Evolutionary conservation across 1,140 invertebrate species (phyloP).

Genomic region (Maniola jurtina): DNA sequence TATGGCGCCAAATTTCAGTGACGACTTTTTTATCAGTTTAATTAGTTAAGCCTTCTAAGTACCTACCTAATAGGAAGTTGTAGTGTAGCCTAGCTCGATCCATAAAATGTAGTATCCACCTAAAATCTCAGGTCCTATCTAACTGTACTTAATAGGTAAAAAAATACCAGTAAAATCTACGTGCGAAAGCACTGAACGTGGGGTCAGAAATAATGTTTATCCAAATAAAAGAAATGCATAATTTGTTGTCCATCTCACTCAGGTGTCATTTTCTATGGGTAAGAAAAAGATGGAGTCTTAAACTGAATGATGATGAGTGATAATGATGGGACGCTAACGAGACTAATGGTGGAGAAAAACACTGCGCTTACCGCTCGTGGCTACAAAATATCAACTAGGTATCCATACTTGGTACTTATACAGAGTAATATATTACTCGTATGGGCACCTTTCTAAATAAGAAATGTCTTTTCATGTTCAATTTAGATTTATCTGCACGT

Average conservation of each 20-base stretch:
- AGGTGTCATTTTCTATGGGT: neutral
- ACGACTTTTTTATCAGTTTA: too few species aligned
- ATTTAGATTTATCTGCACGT: too few species aligned
- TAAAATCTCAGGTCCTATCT: too few species aligned
- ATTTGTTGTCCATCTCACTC: slow-evolving; percentile 11
- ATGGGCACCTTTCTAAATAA: neutral
- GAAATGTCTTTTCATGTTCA: neutral
- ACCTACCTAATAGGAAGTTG: too few species aligned
- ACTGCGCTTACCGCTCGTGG: slow-evolving; percentile 11
- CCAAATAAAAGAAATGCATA: neutral
- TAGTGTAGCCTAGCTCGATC: too few species aligned
- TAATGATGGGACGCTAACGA: slow-evolving; percentile 46
- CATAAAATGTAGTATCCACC: too few species aligned
- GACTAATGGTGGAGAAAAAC: slow-evolving; percentile 40
- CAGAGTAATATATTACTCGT: neutral
- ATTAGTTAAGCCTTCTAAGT: too few species aligned
- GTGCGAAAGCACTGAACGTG: too few species aligned
- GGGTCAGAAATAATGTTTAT: too few species aligned
- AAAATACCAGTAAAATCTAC: too few species aligned
- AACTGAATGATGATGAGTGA: slow-evolving; percentile 34
- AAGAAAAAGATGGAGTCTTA: slow-evolving; percentile 10
- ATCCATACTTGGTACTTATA: neutral
- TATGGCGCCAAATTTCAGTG: too few species aligned
- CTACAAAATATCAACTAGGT: neutral
- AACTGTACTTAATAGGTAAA: too few species aligned